Base-by-base conservation (phyloP, 1,140 invertebrate species). In the Lepidurus arcticus region DNA sequence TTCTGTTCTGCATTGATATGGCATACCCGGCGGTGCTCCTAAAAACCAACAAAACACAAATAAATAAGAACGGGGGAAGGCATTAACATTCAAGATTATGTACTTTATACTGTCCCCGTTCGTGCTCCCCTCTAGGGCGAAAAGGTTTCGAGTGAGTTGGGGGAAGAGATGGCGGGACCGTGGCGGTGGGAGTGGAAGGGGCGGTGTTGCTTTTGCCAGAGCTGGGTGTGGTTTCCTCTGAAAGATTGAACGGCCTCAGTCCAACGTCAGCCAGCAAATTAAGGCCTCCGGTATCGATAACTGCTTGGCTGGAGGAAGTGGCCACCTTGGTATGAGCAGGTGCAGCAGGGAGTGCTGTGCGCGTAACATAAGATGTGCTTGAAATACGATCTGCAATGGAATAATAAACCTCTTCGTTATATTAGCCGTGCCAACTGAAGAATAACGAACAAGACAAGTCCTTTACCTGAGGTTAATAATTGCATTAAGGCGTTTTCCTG, bases 1-100 rank as follows among this genome's bases (percentile, higher is more conserved):
- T 99, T 99, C 86, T 99, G 97, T 84, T 99, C 98, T 0, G 97
- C 96, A 85, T 98, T 96, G 79, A 98, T 94, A 85, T 99, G 97
- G 43, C 94, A 92, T 73, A 90, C 90, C 73, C 93, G 88, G 45
- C 92, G 88, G 80, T 93, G 88, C 82, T 92, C 91, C 84, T 89
- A 78, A 26, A 79, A 42, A 43, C 5, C 21, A 79, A 73, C 13
- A 45, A 0, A 74, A 13, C n/a, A 47, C 47, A 21, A 73, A 79
- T 78, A 34, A 34, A 34, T 34, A 34, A 2, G 34, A 34, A 34
- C 34, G 4, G 34, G 34, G 34, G 34, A 34, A 34, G 34, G 34
- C 34, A n/a, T n/a, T n/a, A 34, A 34, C 4, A 34, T 11, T 16
- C 13, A 73, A 53, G 13, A 24, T 42, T 5, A 26, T 42, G 42